phyloP scores from a whole-genome alignment of 1,140 invertebrate genomes.

The Lasioglossum baleicum region DNA sequence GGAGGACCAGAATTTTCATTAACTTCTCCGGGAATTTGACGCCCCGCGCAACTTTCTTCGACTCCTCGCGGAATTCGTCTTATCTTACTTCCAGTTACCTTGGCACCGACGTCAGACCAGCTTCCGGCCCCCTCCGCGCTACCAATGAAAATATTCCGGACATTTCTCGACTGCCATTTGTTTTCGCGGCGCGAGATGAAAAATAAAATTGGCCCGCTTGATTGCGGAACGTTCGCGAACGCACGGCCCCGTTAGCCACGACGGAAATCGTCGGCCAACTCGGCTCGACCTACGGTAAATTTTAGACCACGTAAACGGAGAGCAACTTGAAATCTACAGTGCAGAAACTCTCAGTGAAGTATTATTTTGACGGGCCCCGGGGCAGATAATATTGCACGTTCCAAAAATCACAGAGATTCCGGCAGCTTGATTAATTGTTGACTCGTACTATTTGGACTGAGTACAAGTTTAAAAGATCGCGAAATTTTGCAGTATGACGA shows the following conservation, averaged over 20 bases:
- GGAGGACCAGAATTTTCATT: conserved; percentile 12
- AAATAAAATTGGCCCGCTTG: not conserved
- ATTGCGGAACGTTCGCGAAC: not conserved
- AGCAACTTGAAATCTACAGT: too few relatives aligned
- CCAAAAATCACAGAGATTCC: not conserved
- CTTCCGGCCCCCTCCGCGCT: not conserved
- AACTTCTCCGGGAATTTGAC: not conserved
- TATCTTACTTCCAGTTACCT: not conserved
- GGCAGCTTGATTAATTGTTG: too few relatives aligned
- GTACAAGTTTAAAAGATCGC: too few relatives aligned
- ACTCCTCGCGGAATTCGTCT: not conserved
- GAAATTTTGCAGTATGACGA: too few relatives aligned
- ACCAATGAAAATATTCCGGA: not conserved
- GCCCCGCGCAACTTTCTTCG: not conserved
- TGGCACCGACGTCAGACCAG: not conserved
- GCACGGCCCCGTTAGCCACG: not conserved
- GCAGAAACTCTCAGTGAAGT: too few relatives aligned
- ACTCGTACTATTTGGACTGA: too few relatives aligned
- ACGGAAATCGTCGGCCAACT: not conserved
- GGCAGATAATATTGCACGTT: not conserved
- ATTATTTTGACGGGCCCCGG: too few relatives aligned
- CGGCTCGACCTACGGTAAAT: not conserved
- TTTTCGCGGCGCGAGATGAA: not conserved
- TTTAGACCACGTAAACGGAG: not conserved
- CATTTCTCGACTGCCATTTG: not conserved